Conservation (phyloP, 2,888 invertebrate species). For the Polyommatus iphigenia region DNA sequence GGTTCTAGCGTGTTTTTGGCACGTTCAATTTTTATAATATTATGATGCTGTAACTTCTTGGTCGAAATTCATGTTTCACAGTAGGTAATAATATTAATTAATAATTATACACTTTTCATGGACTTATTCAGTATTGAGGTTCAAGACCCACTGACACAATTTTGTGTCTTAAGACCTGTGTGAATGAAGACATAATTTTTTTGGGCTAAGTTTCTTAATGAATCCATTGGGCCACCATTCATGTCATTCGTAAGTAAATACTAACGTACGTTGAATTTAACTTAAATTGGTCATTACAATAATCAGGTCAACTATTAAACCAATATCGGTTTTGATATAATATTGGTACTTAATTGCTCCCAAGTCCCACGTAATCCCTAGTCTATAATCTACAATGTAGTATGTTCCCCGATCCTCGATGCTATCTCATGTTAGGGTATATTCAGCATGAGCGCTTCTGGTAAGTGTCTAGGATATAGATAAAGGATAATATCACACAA, state of each 20-base stretch:
- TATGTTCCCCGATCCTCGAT: not conserved
- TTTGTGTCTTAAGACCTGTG: slow-evolving; percentile 36
- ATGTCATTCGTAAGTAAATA: slow-evolving; percentile 75
- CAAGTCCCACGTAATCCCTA: not conserved
- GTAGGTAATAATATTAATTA: too few species aligned
- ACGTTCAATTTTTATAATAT: too few species aligned
- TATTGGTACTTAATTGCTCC: not conserved
- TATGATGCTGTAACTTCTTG: too few species aligned
- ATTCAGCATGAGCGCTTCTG: not conserved
- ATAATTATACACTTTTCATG: too few species aligned
- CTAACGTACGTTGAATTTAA: slow-evolving; percentile 45
- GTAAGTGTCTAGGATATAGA: not conserved
- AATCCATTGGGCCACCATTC: slow-evolving; percentile 71
- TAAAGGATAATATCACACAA: not conserved
- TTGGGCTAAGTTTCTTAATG: slow-evolving; percentile 69
- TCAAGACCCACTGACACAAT: not conserved
- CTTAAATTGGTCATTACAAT: not conserved
- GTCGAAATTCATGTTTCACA: too few species aligned
- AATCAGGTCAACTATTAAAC: not conserved
- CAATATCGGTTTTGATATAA: not conserved
- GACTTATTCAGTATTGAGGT: not conserved
- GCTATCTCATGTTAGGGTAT: not conserved
- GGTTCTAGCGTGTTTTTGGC: too few species aligned
- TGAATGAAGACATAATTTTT: slow-evolving; percentile 50
- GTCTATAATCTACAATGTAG: not conserved